These are phyloP conservation scores for Drosophila jambulina DNA, from an alignment of 1,140 invertebrate species.

Conservation along the genomic window DNA sequence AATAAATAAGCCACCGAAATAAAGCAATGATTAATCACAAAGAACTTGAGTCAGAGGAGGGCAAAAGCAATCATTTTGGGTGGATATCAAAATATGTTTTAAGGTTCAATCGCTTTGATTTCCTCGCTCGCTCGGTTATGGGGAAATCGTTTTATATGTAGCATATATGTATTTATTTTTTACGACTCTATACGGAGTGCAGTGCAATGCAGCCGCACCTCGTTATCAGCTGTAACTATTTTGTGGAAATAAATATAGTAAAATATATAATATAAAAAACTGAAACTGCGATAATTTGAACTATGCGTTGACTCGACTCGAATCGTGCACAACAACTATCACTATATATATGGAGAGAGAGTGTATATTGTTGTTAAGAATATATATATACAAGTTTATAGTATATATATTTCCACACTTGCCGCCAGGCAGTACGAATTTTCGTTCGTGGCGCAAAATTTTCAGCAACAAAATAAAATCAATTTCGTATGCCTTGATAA, in stretches of 20 bases:
- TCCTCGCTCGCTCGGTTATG: neutral
- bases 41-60: constrained; percentile 36
- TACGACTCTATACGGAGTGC: constrained; percentile 47
- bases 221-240: constrained; percentile 62
- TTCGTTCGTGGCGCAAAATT: constrained; percentile 63
- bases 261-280: constrained; percentile 35
- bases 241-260: constrained; percentile 53
- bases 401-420: constrained; percentile 35
- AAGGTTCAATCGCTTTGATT: constrained; percentile 9
- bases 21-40: constrained; percentile 38
- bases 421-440: constrained; percentile 24
- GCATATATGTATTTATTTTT: constrained; percentile 8
- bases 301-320: constrained; percentile 47
- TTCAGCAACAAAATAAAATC: constrained; percentile 75
- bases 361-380: constrained; percentile 13
- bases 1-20: constrained; percentile 12
- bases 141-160: constrained; percentile 20
- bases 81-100: constrained; percentile 3
- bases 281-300: constrained; percentile 79
- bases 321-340: constrained; percentile 39
- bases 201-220: neutral
- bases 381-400: constrained; percentile 16
- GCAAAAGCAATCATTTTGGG: constrained; percentile 10
- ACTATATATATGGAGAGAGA: constrained; percentile 15
- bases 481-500: constrained; percentile 80